Percentiles rank a stretch among this genome's conserved stretches.
Conservation (phyloP, 2,797 vertebrate genomes). For the Botia almorhae region DNA sequence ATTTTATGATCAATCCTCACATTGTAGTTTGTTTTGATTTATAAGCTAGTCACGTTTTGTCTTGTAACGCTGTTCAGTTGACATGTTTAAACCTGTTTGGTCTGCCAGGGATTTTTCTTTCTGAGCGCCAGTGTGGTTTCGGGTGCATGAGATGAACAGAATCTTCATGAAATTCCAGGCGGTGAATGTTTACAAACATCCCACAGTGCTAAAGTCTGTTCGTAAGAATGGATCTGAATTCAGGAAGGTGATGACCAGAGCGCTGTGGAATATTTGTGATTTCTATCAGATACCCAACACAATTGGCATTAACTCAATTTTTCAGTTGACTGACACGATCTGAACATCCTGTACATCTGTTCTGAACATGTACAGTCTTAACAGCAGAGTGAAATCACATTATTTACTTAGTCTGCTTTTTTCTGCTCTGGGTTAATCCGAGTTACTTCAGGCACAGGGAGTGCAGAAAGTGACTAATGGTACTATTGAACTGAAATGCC, state of each 20-base stretch:
- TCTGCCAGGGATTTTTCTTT: background rate
- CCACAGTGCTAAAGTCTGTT: background rate
- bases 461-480: conserved; percentile 19
- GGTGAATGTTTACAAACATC: conserved; percentile 4
- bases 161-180: conserved; percentile 9
- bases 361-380: background rate
- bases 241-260: background rate
- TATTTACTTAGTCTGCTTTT: background rate
- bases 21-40: background rate
- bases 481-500: conserved; percentile 20
- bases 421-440: conserved; percentile 3
- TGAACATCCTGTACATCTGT: background rate
- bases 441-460: conserved; percentile 25
- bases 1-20: background rate
- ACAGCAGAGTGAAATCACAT: background rate
- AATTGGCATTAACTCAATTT: background rate
- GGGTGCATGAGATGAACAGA: background rate
- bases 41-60: background rate
- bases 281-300: background rate
- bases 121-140: background rate
- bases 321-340: background rate
- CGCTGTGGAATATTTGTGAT: no score
- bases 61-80: background rate
- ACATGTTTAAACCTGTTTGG: background rate
- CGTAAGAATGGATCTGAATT: background rate